These are phyloP conservation scores for Alauda arvensis DNA, from an alignment of 2,797 vertebrate genomes.

Conservation along the genomic window DNA sequence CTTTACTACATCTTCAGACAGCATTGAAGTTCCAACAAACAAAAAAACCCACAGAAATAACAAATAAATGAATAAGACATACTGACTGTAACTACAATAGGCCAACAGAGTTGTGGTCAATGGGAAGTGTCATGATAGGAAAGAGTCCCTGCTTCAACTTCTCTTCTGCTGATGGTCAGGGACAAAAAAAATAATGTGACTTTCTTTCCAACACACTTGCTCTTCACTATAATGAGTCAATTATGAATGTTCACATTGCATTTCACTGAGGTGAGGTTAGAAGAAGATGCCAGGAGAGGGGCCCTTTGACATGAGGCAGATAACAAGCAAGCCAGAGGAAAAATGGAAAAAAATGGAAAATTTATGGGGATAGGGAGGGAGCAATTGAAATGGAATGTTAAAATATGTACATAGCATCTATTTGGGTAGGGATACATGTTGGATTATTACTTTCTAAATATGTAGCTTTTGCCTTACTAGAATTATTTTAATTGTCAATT, in stretches of 20 bases:
- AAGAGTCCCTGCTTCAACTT: not conserved
- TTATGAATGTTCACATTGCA: not conserved
- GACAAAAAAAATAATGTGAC: not conserved
- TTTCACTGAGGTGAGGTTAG: not conserved
- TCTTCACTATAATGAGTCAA: not conserved
- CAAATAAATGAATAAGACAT: not conserved
- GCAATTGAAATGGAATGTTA: not conserved
- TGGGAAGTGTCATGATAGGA: not conserved
- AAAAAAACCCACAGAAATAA: not conserved
- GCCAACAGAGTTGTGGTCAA: not conserved
- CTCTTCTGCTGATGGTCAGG: not conserved
- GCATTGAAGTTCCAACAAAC: not conserved
- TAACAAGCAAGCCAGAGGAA: not conserved
- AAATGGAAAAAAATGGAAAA: not conserved
- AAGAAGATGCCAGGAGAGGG: not conserved
- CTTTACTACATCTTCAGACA: conserved; percentile 32
- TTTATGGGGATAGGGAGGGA: not conserved
- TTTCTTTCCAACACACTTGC: not conserved
- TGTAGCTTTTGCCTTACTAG: not conserved
- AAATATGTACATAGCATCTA: not conserved
- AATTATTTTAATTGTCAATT: not conserved
- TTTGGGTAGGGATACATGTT: not conserved
- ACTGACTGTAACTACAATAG: not conserved
- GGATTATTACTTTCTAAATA: not conserved
- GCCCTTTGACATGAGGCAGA: not conserved